These are phyloP conservation scores for Helicoverpa assulta DNA, from an alignment of 2,888 invertebrate genomes.

Conservation along the genomic window DNA sequence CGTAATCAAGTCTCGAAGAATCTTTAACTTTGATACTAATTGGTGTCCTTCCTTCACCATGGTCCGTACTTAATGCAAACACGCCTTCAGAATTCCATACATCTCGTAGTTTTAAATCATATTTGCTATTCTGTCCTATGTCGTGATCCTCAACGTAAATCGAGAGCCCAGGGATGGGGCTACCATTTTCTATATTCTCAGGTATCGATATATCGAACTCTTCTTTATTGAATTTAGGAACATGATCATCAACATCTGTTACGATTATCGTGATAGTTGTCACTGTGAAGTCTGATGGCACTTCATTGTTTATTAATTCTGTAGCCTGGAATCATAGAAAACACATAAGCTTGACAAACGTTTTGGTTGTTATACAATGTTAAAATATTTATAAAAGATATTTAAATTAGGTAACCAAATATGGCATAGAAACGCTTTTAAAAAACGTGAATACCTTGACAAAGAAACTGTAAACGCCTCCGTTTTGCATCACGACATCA, in stretches of 20 bases:
- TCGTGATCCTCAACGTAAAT: conserved; percentile 94
- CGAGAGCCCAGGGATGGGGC: conserved; percentile 93
- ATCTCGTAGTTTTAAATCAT: conserved; percentile 91
- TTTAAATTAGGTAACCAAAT: neutral
- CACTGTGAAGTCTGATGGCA: conserved; percentile 92
- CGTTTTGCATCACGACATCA: conserved; percentile 93
- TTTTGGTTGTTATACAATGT: too few species aligned
- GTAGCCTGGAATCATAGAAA: conserved; percentile 89
- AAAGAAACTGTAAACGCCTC: conserved; percentile 94
- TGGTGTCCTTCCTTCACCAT: conserved; percentile 93
- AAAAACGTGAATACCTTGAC: conserved; percentile 85
- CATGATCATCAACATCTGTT: conserved; percentile 94
- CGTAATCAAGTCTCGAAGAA: conserved; percentile 92
- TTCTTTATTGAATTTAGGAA: conserved; percentile 92
- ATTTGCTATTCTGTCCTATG: conserved; percentile 93
- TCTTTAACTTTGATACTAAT: conserved; percentile 93
- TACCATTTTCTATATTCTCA: conserved; percentile 93
- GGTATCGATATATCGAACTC: conserved; percentile 93
- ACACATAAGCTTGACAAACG: too few species aligned
- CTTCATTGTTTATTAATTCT: conserved; percentile 93
- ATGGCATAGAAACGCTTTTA: neutral
- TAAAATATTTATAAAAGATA: neutral
- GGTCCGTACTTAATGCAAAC: conserved; percentile 92
- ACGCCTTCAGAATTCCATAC: conserved; percentile 90
- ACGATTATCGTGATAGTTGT: conserved; percentile 94